Conservation (phyloP, 2,113 vertebrate genomes). For the Riparia riparia region DNA sequence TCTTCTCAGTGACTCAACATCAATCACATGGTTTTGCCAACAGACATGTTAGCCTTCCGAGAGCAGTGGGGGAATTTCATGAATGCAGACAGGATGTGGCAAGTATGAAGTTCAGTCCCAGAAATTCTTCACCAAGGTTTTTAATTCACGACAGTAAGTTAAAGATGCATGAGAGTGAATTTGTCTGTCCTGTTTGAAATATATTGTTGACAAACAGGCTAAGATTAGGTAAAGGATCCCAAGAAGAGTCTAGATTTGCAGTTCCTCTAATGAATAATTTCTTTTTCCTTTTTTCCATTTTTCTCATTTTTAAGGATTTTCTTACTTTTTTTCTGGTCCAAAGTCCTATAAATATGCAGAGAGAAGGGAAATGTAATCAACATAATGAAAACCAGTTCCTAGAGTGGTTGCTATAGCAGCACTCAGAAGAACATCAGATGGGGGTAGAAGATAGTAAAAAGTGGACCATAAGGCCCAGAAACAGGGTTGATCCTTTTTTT, state of each 20-base stretch:
- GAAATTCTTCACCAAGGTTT: not conserved
- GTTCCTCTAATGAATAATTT: not conserved
- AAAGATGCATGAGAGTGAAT: not conserved
- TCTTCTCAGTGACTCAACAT: not conserved
- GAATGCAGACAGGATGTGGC: not conserved
- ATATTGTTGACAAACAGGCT: not conserved
- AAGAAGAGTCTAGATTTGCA: not conserved
- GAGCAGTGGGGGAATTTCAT: not conserved
- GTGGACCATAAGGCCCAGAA: not conserved
- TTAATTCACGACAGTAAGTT: not conserved
- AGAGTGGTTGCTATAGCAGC: constrained; percentile 37
- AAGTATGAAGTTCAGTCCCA: not conserved
- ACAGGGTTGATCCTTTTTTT: not conserved
- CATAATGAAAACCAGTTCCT: constrained; percentile 57
- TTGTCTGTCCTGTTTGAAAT: not conserved
- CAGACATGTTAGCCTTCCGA: not conserved
- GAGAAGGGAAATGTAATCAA: constrained; percentile 66
- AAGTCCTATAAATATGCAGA: constrained; percentile 61
- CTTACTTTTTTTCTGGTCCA: constrained; percentile 68
- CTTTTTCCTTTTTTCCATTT: not conserved
- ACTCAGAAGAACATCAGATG: not conserved
- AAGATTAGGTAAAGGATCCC: not conserved
- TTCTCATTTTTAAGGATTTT: not conserved
- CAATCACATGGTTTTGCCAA: not conserved
- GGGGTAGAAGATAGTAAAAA: not conserved